Evolutionary conservation across 2,113 vertebrate species (phyloP), one percentile per base, ranked within the genome.

Genomic region (Corythaixoides concolor): DNA sequence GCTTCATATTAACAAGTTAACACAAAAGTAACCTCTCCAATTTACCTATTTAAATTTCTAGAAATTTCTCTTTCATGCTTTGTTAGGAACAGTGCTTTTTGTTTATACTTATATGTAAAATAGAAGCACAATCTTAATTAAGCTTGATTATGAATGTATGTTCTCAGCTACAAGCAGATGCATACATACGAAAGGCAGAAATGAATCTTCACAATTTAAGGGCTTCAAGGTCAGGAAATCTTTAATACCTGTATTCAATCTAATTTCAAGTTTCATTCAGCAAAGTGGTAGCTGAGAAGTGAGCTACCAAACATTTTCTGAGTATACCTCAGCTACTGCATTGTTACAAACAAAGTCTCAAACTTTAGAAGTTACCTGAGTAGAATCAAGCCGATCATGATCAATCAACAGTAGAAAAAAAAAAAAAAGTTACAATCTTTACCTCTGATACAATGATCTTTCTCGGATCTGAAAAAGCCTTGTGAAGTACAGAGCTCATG

Each of bases 191-290:
- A 60, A 80, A 92, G 24, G 45, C 10, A 79, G 13, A 92, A 90
- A 39, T 27, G 16, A 88, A 76, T 60, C 41, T 85, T 90, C 52
- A 45, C 45, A 74, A 85, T n/a, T 26, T 64, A 76, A 80, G 27
- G 49, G 33, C 39, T 86, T 72, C 43, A 41, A 87, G 89, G 64
- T 32, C 59, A 74, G 73, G 83, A 66, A 90, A 93, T 59, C 70
- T 85, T 64, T 73, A 52, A 56, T 56, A 91, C 39, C 45, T 59
- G 69, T 33, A 52, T 43, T 35, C 80, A 86, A 49, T 62, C 55
- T 86, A 58, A 91, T 81, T 87, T 89, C 87, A 89, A 84, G 45
- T 62, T 86, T 76, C 56, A 49, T 35, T 89, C 68, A 96, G 70
- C n/a, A 62, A 89, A 89, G 73, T 0, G 3, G 58, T 12, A 80